Evolutionary conservation across 1,140 invertebrate genomes (phyloP), one percentile per base, ranked within the genome.

Genomic region (Drosophila albomicans): DNA sequence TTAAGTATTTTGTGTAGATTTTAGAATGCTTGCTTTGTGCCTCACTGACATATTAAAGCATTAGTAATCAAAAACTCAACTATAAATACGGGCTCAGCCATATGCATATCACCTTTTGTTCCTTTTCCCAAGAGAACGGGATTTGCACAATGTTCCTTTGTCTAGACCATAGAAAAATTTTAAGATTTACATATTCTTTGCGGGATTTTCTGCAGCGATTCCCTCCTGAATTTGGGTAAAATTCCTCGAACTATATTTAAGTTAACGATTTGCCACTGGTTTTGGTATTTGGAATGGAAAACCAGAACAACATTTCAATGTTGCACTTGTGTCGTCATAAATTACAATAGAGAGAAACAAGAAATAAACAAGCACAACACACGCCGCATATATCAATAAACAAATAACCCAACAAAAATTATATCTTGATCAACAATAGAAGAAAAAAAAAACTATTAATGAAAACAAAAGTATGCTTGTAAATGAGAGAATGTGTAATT

Each of bases 291-390:
- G 65, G 75, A 81, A 75, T 66, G 66, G 66, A 61, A 32, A 67
- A 75, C 20, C 54, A 57, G 41, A 43, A 45, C 20, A 25, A 10
- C 15, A 65, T 81, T 74, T 66, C 51, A 48, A 46, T 78, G 45
- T 71, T 58, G 59, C 59, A 28, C 41, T 48, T 64, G 61, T 82
- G 76, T 77, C 75, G 82, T 79, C 75, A 86, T 74, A 49, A 49
- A 58, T 58, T 46, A 67, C 15, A 67, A 75, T 51, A n/a, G 38
- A 69, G 54, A 69, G 68, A 79, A 79, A 48, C 67, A 75, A 32
- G 49, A 68, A 67, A 51, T 13, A 69, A 80, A 20, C 51, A 52
- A 61, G 30, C 28, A 62, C 20, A 80, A 28, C 32, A 45, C 62
- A 38, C n/a, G 16, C 25, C 30, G 48, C 63, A 35, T 32, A 41